Conservation (phyloP, 2,797 vertebrate genomes). For the Myotis myotis region DNA sequence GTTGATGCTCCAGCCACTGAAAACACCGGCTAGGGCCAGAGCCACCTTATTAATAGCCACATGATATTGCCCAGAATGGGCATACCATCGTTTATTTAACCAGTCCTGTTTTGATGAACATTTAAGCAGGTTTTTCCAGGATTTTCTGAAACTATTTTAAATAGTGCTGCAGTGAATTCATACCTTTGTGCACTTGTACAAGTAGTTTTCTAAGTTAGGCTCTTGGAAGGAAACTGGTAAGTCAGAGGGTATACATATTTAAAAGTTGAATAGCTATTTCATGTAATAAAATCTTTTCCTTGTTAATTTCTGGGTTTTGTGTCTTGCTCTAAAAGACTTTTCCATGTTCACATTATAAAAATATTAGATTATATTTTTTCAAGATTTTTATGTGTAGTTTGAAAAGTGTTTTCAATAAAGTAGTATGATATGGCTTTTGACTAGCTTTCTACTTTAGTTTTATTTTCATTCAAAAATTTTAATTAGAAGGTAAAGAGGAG, state of each 20-base stretch:
- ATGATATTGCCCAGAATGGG: not conserved
- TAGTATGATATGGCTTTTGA: not conserved
- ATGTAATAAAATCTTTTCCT: not conserved
- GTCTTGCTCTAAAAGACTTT: conserved; percentile 10
- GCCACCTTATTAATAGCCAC: not conserved
- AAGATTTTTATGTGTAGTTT: conserved; percentile 25
- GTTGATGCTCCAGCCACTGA: no score
- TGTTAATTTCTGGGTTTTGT: conserved; percentile 26
- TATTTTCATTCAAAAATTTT: not conserved
- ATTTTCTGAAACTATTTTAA: not conserved
- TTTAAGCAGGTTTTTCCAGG: not conserved
- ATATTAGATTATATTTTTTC: not conserved
- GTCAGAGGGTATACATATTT: not conserved
- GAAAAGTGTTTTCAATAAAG: conserved; percentile 24
- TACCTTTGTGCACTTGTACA: not conserved
- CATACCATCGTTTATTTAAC: not conserved
- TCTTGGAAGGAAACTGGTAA: not conserved
- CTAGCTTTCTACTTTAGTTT: conserved; percentile 8
- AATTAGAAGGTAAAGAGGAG: not conserved
- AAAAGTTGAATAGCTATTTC: not conserved
- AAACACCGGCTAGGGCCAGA: no score
- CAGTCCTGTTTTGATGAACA: not conserved
- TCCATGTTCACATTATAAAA: not conserved
- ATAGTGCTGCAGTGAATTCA: not conserved
- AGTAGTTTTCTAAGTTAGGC: not conserved